Evolutionary conservation across 1,140 invertebrate genomes (phyloP), one percentile per base, ranked within the genome.

Genomic region (Diorhabda sublineata): DNA sequence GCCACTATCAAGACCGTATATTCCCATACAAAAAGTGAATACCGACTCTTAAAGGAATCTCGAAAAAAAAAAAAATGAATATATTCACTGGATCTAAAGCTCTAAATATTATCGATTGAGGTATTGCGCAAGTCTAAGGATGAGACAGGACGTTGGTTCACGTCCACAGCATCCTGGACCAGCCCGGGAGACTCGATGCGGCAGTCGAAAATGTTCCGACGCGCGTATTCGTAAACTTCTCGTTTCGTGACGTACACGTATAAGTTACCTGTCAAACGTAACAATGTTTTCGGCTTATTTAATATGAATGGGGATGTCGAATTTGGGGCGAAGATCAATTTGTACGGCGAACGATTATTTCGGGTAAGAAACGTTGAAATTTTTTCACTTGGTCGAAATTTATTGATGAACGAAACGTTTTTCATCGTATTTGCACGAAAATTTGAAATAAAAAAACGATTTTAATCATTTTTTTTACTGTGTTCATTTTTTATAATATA

Each of bases 91-190:
- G 47, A 52, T 52, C 3, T 52, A 52, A 52, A 52, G 47, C 47
- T 52, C 47, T 52, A 52, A 52, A 52, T 52, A 52, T 52, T 52
- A 52, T 52, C 47, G 47, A 52, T 52, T 52, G 47, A 52, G n/a
- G 47, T n/a, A 8, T 6, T 52, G 47, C 47, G 47, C 47, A 52
- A 52, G 47, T 52, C 47, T 52, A 52, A 52, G 47, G 47, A 52
- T 52, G 47, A 52, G 47, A 52, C 47, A 52, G 47, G 47, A 52
- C 47, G 47, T 52, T 52, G 47, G 47, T 52, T 52, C 47, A 52
- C 47, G 47, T 52, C 47, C 47, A 52, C 47, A 52, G 47, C 47
- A 52, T 52, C 47, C 47, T 52, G 47, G 47, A 52, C 47, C 47
- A 52, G 47, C 47, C 47, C 47, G 47, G 47, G 47, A 52, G 47